Base-by-base conservation (phyloP, 92 coral and sea anemone species). In the Palythoa grandiflora region DNA sequence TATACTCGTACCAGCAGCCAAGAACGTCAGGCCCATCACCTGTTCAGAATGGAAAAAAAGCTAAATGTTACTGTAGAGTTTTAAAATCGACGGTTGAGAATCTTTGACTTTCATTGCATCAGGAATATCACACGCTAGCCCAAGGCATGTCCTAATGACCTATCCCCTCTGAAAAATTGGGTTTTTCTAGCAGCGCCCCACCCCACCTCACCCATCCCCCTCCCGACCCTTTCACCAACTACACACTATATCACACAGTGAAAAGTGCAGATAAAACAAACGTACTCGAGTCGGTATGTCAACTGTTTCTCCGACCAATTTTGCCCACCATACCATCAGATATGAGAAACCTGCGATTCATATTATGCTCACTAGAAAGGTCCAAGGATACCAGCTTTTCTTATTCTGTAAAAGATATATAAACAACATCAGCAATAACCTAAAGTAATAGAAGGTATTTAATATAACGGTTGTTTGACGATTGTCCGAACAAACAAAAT, bases 1-100 rank as follows among this genome's bases (percentile, higher is more conserved):
- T 51, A 97, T 92, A 57, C 99, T 97, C 21, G 99, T 97, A 21
- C 99, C 99, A 14, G 98, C 99, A 2, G 99, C 99, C 68, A 97
- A 70, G 89, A 97, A 94, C 2, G 99, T 97, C 54, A 97, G 83
- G 0, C 99, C 99, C 99, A 97, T 97, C 12, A 92, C 90, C 94
- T 97, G n/a, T 16, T 17, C 8, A 5, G 6, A 61, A 21, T 2
- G 65, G 16, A 57, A 38, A 11, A 88, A 10, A 73, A 28, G 65
- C 8, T 10, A 9, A 3, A 10, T 48, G 13, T 73, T 40, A 2
- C 1, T 28, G 6, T 14, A 2, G 2, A 11, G 16, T 9, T 2
- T 54, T 1, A 9, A 9, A 9, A 28, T 28, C 28, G 28, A 28
- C 16, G 60, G 60, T 5, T 54, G 13, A 54, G 13, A 54, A 9